Evolutionary conservation across 92 coral and sea anemone species (phyloP).

Genomic region (Epizoanthus scotinus): DNA sequence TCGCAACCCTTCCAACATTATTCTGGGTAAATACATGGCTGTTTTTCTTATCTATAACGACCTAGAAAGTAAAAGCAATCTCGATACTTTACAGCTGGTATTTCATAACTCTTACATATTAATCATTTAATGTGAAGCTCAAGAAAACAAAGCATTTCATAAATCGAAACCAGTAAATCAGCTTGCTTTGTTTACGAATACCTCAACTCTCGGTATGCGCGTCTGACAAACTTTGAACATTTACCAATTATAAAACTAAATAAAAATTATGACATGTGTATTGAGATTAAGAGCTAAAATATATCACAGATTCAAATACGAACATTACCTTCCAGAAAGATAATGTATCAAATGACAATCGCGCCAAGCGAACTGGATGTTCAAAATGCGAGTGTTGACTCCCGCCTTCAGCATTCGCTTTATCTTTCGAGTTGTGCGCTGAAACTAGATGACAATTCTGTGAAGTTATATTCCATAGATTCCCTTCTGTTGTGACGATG

Average conservation of each 20-base stretch:
- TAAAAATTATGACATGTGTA: not conserved
- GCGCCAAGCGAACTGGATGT: not conserved
- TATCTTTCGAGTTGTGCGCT: not conserved
- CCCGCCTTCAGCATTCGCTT: slow-evolving; percentile 26
- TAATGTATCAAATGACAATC: not conserved
- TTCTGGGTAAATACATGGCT: not conserved
- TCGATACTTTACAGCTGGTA: not conserved
- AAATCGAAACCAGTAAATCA: too few relatives aligned
- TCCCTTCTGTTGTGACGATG: slow-evolving; percentile 18
- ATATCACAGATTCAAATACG: not conserved
- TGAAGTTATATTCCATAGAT: not conserved
- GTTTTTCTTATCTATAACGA: slow-evolving; percentile 4
- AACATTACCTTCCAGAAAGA: slow-evolving; percentile 24
- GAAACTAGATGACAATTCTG: slow-evolving; percentile 1
- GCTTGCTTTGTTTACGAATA: slow-evolving; percentile 28
- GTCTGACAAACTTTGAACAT: not conserved
- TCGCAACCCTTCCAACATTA: not conserved
- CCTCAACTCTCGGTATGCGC: not conserved
- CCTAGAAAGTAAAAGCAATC: slow-evolving; percentile 9
- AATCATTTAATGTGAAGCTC: slow-evolving; percentile 23
- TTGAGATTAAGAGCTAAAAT: not conserved
- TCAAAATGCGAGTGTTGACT: not conserved
- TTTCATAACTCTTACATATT: not conserved
- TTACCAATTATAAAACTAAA: not conserved
- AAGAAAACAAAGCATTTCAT: not conserved